Conservation (phyloP, 2,888 invertebrate species). For the Cancer borealis region DNA sequence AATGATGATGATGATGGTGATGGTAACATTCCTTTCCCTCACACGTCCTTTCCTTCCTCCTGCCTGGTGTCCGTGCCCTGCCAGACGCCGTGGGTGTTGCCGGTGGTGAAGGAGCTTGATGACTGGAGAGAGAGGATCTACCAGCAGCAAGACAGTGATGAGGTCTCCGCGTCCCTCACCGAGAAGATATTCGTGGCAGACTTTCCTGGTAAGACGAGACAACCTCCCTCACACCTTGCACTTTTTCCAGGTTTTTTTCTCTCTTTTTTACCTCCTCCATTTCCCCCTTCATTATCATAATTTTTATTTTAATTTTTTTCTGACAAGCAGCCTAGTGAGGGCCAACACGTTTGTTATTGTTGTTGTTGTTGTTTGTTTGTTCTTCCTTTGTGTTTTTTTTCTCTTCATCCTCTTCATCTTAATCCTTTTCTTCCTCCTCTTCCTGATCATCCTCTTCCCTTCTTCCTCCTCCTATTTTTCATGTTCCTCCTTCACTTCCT, state of each 20-base stretch:
- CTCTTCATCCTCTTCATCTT: neutral
- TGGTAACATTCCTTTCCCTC: neutral
- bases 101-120: slow-evolving; percentile 35
- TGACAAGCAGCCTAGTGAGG: too few species aligned
- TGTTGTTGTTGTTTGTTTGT: neutral
- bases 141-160: neutral
- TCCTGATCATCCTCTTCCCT: too few species aligned
- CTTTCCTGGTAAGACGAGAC: slow-evolving; percentile 84
- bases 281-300: neutral
- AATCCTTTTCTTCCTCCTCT: neutral
- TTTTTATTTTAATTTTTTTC: neutral
- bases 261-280: neutral
- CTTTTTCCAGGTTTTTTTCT: neutral
- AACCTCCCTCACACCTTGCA: neutral
- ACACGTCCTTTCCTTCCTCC: neutral
- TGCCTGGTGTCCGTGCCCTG: neutral
- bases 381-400: neutral
- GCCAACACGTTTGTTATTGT: neutral
- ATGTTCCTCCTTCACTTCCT: neutral
- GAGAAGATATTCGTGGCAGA: slow-evolving; percentile 84
- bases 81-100: slow-evolving; percentile 63
- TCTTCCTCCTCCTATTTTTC: neutral
- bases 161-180: neutral
- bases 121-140: slow-evolving; percentile 22
- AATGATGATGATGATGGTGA: too few species aligned